A percentile compares a stretch with the other conserved stretches of the same genome.
These are phyloP conservation scores for Heterohyrax brucei DNA, from an alignment of 2,797 vertebrate species.

Conservation along the genomic window DNA sequence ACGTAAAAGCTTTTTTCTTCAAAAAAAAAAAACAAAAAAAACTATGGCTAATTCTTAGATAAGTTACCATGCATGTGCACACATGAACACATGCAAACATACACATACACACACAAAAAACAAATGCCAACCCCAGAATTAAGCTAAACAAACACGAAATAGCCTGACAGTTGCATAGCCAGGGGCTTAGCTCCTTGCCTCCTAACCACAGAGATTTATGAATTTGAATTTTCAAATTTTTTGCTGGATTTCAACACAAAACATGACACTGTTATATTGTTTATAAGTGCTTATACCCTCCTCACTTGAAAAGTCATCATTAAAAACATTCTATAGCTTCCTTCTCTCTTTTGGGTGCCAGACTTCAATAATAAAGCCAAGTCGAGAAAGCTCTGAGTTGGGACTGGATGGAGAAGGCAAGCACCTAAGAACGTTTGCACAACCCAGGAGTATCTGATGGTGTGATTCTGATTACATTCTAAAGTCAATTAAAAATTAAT, in stretches of 20 bases:
- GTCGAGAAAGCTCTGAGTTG: constrained; percentile 42
- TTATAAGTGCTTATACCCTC: constrained; percentile 15
- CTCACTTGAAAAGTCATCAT: constrained; percentile 60
- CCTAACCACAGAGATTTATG: constrained; percentile 14
- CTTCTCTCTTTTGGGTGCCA: constrained; percentile 58
- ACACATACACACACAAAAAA: background rate
- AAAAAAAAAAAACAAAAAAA: constrained; percentile 66
- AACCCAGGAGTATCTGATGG: background rate
- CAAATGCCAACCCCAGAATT: background rate
- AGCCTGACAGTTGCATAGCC: background rate
- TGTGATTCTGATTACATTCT: constrained; percentile 21
- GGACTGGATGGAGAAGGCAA: background rate
- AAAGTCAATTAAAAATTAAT: constrained; percentile 73
- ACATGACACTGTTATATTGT: background rate
- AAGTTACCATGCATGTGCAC: background rate
- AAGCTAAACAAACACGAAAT: background rate
- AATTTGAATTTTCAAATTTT: constrained; percentile 2
- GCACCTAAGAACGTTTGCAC: background rate
- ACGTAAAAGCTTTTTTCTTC: background rate
- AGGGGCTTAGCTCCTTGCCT: background rate
- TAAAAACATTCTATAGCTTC: constrained; percentile 31
- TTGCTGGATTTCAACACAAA: constrained; percentile 61
- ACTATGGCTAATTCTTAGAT: constrained; percentile 59
- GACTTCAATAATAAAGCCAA: constrained; percentile 17
- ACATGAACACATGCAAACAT: no score